phyloP scores from a whole-genome alignment of 2,113 vertebrate species.

The Albula goreensis region DNA sequence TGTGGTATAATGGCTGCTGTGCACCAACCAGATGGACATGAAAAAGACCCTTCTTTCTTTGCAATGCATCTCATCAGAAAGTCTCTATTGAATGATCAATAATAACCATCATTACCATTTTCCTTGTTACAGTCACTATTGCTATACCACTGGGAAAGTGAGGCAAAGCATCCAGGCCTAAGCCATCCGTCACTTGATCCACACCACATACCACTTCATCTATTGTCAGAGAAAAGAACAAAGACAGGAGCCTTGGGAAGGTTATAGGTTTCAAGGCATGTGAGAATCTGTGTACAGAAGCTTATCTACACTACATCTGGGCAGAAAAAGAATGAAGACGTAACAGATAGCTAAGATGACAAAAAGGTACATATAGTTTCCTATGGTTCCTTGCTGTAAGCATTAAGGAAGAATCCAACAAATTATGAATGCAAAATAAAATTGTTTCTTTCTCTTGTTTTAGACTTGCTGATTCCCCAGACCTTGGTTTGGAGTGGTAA shows the following conservation, averaged over 20 bases:
- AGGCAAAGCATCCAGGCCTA: background rate
- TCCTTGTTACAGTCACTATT: background rate
- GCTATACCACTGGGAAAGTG: background rate
- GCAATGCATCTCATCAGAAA: background rate
- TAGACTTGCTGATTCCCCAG: background rate
- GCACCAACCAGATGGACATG: background rate
- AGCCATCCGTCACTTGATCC: background rate
- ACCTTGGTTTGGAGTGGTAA: conserved; percentile 37
- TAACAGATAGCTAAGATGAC: conserved; percentile 3
- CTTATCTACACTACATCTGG: background rate
- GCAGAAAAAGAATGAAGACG: background rate
- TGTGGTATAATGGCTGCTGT: background rate
- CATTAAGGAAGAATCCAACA: conserved; percentile 33
- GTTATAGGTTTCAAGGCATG: background rate
- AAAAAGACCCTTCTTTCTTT: background rate
- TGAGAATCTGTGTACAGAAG: background rate
- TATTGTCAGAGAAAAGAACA: background rate
- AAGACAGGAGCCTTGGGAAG: background rate
- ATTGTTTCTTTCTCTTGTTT: background rate
- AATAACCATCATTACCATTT: background rate
- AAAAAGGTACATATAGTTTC: conserved; percentile 37
- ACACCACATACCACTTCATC: background rate
- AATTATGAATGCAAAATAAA: conserved; percentile 28
- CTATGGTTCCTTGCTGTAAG: conserved; percentile 33
- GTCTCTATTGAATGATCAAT: background rate